Conservation (phyloP, 2,888 invertebrate genomes). For the Drosophila tanythrix region DNA sequence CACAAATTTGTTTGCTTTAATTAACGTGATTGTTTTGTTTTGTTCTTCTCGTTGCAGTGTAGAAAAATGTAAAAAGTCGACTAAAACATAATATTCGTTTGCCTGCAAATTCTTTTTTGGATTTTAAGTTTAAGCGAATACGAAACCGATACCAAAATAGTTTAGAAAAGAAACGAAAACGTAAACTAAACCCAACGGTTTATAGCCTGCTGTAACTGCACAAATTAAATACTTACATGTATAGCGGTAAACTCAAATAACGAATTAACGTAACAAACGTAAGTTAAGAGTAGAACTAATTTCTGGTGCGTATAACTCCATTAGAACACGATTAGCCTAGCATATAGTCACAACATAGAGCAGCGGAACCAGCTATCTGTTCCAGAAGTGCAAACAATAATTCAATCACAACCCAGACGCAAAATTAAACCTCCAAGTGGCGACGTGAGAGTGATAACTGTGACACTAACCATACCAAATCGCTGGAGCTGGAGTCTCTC, state of each 20-base stretch:
- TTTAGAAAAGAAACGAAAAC: slow-evolving; percentile 40
- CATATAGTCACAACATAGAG: slow-evolving; percentile 13
- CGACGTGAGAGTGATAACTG: slow-evolving; percentile 25
- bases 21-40: slow-evolving; percentile 10
- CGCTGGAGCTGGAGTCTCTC: slow-evolving; percentile 2
- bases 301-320: slow-evolving; percentile 81
- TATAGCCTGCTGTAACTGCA: slow-evolving; percentile 47
- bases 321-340: slow-evolving; percentile 66
- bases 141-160: slow-evolving; percentile 39
- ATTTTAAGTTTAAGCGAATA: slow-evolving; percentile 72
- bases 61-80: slow-evolving; percentile 82
- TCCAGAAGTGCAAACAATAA: slow-evolving; percentile 56
- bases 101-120: slow-evolving; percentile 77
- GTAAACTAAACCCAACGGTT: slow-evolving; percentile 45
- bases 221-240: slow-evolving; percentile 37
- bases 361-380: slow-evolving; percentile 13
- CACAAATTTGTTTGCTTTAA: not conserved
- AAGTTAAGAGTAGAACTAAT: slow-evolving; percentile 60
- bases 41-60: slow-evolving; percentile 74
- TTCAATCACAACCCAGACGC: slow-evolving; percentile 44
- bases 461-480: slow-evolving; percentile 13
- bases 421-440: slow-evolving; percentile 13
- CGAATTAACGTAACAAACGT: slow-evolving; percentile 46
- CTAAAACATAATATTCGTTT: slow-evolving; percentile 79
- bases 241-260: slow-evolving; percentile 21